Evolutionary conservation across 1,140 invertebrate species (phyloP).

Genomic region (Panulirus ornatus): DNA sequence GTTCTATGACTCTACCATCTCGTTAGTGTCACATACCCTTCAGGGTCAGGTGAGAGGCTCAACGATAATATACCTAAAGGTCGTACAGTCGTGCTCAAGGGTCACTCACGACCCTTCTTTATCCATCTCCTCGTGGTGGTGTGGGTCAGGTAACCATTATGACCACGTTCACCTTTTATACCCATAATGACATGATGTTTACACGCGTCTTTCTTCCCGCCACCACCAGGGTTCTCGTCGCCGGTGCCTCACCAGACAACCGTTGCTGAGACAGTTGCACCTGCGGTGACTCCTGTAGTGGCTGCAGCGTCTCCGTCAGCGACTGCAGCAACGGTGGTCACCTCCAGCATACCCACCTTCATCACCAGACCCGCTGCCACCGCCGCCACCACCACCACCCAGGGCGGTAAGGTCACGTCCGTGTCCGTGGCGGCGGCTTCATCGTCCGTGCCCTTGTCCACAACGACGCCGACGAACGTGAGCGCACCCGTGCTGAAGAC

Average conservation of each 20-base stretch:
- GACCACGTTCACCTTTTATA: no score
- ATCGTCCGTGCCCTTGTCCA: no score
- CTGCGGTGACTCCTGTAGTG: not conserved
- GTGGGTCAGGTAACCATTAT: no score
- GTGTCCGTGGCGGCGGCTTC: not conserved
- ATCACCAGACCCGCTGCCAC: conserved; percentile 26
- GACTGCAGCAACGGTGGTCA: not conserved
- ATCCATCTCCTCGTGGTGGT: no score
- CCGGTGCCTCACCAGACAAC: conserved; percentile 28
- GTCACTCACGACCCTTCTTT: no score
- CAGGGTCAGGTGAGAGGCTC: no score
- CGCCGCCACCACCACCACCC: not conserved
- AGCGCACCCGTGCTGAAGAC: conserved; percentile 48
- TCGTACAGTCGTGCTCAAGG: no score
- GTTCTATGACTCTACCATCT: no score
- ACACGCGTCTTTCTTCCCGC: no score
- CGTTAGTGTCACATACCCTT: no score
- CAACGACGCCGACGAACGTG: not conserved
- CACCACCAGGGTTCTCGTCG: conserved; percentile 62
- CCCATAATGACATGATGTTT: not conserved
- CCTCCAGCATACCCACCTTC: not conserved
- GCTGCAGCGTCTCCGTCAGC: not conserved
- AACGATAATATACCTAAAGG: no score
- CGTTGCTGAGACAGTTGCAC: not conserved
- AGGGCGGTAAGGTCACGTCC: no score